Conservation (phyloP, 2,888 invertebrate genomes). For the Diarsia mendica region DNA sequence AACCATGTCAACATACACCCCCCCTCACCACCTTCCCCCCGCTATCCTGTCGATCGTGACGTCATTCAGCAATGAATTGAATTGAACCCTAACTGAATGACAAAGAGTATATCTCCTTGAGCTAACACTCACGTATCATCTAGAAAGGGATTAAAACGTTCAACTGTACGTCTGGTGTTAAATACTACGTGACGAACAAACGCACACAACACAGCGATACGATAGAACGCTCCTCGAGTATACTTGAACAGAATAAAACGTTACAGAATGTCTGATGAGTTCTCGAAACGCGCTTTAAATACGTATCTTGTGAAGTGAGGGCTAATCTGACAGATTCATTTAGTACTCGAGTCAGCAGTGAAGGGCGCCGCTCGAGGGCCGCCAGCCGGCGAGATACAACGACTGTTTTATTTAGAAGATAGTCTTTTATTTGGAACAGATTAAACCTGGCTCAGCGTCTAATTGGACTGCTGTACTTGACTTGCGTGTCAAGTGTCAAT, state of each 20-base stretch:
- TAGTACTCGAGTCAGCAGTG: background rate
- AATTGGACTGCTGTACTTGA: background rate
- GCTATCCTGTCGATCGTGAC: conserved; percentile 10
- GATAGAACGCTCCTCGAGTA: background rate
- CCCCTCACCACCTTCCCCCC: background rate
- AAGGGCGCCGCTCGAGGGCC: background rate
- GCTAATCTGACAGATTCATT: conserved; percentile 12
- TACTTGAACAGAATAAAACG: conserved; percentile 8
- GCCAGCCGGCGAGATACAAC: background rate
- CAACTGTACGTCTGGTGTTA: background rate
- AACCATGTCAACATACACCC: conserved; percentile 5
- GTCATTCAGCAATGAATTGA: conserved; percentile 16
- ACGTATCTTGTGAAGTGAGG: conserved; percentile 5
- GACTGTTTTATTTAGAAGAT: conserved; percentile 20
- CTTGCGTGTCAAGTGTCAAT: conserved; percentile 2
- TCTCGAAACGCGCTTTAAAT: conserved; percentile 6
- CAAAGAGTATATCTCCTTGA: conserved; percentile 3
- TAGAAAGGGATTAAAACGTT: too few species aligned
- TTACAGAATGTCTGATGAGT: conserved; percentile 18
- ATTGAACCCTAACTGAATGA: background rate
- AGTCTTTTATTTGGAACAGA: conserved; percentile 18
- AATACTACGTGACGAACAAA: background rate
- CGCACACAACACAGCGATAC: background rate
- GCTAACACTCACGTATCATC: conserved; percentile 1
- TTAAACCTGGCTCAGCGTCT: conserved; percentile 20